These are phyloP conservation scores for Glossophaga mutica DNA, from an alignment of 2,797 vertebrate genomes.

Conservation along the genomic window DNA sequence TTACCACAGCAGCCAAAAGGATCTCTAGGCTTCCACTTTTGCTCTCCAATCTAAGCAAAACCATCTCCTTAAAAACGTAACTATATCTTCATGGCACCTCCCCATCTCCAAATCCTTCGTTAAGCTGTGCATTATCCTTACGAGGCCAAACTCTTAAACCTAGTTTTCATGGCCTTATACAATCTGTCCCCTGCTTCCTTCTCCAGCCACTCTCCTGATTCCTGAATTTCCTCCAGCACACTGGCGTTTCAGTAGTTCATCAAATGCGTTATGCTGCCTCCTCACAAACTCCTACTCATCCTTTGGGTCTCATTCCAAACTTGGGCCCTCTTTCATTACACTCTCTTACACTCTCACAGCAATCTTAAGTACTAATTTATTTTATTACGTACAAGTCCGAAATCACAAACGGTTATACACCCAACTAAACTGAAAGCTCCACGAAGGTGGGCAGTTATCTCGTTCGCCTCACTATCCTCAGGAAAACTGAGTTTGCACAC, in stretches of 20 bases:
- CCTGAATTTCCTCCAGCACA: neutral
- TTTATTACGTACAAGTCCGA: neutral
- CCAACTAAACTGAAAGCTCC: neutral
- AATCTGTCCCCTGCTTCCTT: neutral
- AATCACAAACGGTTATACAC: neutral
- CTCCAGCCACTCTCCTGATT: neutral
- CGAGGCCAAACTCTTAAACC: neutral
- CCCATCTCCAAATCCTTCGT: neutral
- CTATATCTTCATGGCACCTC: neutral
- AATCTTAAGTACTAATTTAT: neutral
- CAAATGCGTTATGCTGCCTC: neutral
- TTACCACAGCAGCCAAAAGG: neutral
- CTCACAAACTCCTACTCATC: slow-evolving; percentile 2
- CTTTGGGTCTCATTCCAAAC: neutral
- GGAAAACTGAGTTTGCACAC: neutral
- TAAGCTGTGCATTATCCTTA: neutral
- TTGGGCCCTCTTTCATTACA: neutral
- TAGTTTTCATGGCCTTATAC: neutral
- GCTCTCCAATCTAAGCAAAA: neutral
- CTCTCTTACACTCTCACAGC: neutral
- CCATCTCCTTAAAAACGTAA: neutral
- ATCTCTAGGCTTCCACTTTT: neutral
- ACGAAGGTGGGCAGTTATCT: neutral
- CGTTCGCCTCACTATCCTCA: neutral
- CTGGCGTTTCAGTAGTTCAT: neutral